Base-by-base conservation (phyloP, 1,140 invertebrate species). In the Chionoecetes opilio region DNA sequence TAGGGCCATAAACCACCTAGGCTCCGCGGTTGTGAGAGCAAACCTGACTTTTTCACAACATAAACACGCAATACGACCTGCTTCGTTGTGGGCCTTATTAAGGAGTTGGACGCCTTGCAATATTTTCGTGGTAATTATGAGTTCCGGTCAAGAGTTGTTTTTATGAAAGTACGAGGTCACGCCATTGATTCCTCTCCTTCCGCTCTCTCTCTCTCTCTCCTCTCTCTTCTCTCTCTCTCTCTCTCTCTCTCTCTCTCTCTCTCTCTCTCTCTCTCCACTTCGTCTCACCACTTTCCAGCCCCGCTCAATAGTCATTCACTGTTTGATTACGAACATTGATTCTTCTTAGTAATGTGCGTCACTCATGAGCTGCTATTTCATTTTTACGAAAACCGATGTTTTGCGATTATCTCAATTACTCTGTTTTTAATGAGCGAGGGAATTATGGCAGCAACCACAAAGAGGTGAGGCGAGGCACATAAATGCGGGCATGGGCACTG, bases 151-250 rank as follows among this genome's bases (percentile, higher is more conserved):
- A 75, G 63, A 75, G n/a, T n/a, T 26, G 63, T 75, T 17, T 75
- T 75, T 75, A 75, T 75, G 63, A n/a, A 8, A 75, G 63, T 75
- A 75, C 63, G 63, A 75, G 63, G 63, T 75, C 63, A 75, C 63
- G 63, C 63, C 63, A 75, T 75, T 75, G 63, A 87, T 87, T 35
- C 85, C n/a, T 32, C n/a, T 26, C n/a, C 37, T 38, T 32, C 34
- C 34, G 26, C 85, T 87, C 85, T 87, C 85, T 87, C 85, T 87
- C 85, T 87, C 85, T 87, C 85, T 87, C 85, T 87, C 85, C 34
- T 32, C 34, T 32, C 34, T 32, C 34, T 26, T 75, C 63, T 75
- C 63, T 75, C 63, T 75, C 63, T 75, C 53, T 63, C 53, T 63
- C 53, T 63, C 53, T 3, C 32, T 37, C 9, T 37, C 84, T 8